Evolutionary conservation across 2,113 vertebrate genomes (phyloP).

Genomic region (Sceloporus tristichus): DNA sequence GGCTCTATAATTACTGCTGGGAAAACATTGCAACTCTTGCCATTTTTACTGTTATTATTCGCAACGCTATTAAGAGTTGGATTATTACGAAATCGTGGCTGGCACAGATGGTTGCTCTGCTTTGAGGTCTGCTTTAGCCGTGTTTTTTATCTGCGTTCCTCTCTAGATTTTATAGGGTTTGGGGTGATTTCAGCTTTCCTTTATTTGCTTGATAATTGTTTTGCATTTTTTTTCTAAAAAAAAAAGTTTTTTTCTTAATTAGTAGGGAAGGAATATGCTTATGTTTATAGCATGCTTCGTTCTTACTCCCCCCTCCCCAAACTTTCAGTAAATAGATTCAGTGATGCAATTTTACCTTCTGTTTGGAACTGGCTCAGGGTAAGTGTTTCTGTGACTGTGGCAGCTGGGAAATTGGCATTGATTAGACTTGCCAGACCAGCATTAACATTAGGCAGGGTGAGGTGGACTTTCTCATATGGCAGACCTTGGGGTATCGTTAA

Average conservation of each 20-base stretch:
- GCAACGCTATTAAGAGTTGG: constrained; percentile 69
- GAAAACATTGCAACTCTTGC: constrained; percentile 59
- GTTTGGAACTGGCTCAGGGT: constrained; percentile 50
- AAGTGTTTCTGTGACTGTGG: constrained; percentile 45
- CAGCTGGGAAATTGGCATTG: constrained; percentile 47
- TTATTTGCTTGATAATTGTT: constrained; percentile 77
- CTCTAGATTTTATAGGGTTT: constrained; percentile 69
- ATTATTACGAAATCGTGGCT: constrained; percentile 73
- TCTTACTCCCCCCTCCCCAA: constrained; percentile 40
- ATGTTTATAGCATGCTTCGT: constrained; percentile 58
- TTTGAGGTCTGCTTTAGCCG: constrained; percentile 73
- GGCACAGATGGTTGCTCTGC: constrained; percentile 71
- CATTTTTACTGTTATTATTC: constrained; percentile 76
- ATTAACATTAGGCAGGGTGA: not conserved
- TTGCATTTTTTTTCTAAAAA: constrained; percentile 44
- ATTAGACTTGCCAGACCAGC: not conserved
- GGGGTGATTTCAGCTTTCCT: constrained; percentile 68
- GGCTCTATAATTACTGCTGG: constrained; percentile 63
- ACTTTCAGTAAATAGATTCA: constrained; percentile 60
- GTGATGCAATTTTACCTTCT: constrained; percentile 57
- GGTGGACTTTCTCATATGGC: not conserved
- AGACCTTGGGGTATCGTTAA: not conserved
- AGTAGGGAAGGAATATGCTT: constrained; percentile 65
- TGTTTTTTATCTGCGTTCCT: constrained; percentile 61
- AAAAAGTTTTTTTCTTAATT: constrained; percentile 71